Conservation (phyloP, 2,113 vertebrate species). For the Amphilophus citrinellus region DNA sequence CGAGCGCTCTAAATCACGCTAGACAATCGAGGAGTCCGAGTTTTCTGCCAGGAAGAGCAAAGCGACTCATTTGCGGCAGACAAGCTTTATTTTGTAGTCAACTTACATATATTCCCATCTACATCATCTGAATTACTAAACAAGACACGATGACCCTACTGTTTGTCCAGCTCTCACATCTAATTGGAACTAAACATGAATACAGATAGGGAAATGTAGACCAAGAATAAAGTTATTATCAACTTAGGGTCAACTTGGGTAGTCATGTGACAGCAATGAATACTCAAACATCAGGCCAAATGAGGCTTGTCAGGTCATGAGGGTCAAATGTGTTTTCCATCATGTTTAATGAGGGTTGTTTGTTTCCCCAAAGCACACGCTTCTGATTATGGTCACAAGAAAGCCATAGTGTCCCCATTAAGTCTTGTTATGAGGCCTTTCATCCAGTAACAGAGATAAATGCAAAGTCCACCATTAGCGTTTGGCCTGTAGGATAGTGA, state of each 20-base stretch:
- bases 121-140: slow-evolving; percentile 52
- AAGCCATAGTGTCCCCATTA: slow-evolving; percentile 69
- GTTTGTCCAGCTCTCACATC: slow-evolving; percentile 63
- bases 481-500: slow-evolving; percentile 12
- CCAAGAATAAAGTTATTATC: slow-evolving; percentile 53
- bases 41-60: slow-evolving; percentile 19
- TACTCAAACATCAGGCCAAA: slow-evolving; percentile 42
- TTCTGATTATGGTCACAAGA: slow-evolving; percentile 76
- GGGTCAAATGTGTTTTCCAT: slow-evolving; percentile 67
- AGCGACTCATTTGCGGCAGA: slow-evolving; percentile 13
- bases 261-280: slow-evolving; percentile 57
- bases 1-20: slow-evolving; percentile 31
- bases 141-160: slow-evolving; percentile 43
- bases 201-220: slow-evolving; percentile 13
- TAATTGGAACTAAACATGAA: slow-evolving; percentile 40
- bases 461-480: slow-evolving; percentile 24
- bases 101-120: slow-evolving; percentile 20
- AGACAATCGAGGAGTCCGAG: slow-evolving; percentile 29
- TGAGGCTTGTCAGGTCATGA: slow-evolving; percentile 41
- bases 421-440: slow-evolving; percentile 62
- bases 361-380: slow-evolving; percentile 68
- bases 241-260: slow-evolving; percentile 30
- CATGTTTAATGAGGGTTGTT: slow-evolving; percentile 68
- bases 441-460: slow-evolving; percentile 48
- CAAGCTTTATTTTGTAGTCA: slow-evolving; percentile 47